Conservation (phyloP, 1,140 invertebrate species). For the Papilio glaucus region DNA sequence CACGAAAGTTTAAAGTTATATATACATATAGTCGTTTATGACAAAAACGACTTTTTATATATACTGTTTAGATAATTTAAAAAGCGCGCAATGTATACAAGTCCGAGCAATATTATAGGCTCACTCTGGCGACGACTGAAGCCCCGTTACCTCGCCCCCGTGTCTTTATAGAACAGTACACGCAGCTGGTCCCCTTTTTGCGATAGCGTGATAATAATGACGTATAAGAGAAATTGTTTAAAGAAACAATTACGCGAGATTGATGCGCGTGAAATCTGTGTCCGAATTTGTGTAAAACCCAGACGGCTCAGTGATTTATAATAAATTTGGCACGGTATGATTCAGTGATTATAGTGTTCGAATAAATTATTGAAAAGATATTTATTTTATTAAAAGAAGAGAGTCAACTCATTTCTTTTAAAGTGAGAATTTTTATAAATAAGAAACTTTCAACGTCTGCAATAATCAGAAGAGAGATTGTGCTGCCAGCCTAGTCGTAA, state of each 20-base stretch:
- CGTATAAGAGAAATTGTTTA: slow-evolving; percentile 43
- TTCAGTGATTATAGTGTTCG: slow-evolving; percentile 11
- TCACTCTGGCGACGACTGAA: neutral
- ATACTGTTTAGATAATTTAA: neutral
- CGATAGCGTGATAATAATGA: no score
- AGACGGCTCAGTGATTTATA: neutral
- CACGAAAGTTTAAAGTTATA: no score
- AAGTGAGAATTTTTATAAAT: neutral
- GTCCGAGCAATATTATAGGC: neutral
- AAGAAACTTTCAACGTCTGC: no score
- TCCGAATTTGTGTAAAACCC: slow-evolving; percentile 12
- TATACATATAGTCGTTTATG: no score
- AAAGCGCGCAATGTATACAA: neutral
- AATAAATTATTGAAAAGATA: neutral
- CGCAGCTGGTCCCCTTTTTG: slow-evolving; percentile 37
- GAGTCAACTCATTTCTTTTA: neutral
- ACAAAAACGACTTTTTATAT: no score
- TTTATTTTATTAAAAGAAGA: neutral
- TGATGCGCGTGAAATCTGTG: slow-evolving; percentile 37
- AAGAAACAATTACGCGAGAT: slow-evolving; percentile 39
- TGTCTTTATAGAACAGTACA: slow-evolving; percentile 21
- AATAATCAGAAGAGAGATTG: neutral
- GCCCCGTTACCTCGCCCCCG: slow-evolving; percentile 17
- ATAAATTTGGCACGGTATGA: neutral
- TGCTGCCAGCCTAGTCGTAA: no score